These are phyloP conservation scores for Mesocentrotus franciscanus DNA, from an alignment of 53 echinoderm and acorn worm genomes.

Conservation along the genomic window DNA sequence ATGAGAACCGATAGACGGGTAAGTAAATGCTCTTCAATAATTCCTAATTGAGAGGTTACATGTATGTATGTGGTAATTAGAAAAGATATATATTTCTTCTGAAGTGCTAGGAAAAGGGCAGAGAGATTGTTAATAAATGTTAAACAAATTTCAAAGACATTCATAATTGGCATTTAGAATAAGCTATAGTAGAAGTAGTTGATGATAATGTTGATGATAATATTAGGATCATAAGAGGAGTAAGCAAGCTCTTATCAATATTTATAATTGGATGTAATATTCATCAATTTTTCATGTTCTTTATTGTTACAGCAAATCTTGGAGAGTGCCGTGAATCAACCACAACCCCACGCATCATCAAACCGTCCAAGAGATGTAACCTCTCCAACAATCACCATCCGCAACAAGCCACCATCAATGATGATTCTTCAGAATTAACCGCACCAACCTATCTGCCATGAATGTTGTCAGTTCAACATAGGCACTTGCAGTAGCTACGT, in stretches of 20 bases:
- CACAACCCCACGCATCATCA: constrained; percentile 81
- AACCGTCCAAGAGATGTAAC: constrained; percentile 73
- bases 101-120: too few relatives aligned
- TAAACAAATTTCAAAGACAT: too few relatives aligned
- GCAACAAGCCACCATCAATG: constrained; percentile 87
- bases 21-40: constrained; percentile 2
- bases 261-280: too few relatives aligned
- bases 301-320: constrained; percentile 80
- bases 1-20: constrained; percentile 96
- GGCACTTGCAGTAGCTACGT: neutral
- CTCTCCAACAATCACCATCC: constrained; percentile 84
- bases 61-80: neutral
- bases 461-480: neutral
- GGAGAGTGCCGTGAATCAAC: constrained; percentile 85
- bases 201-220: neutral
- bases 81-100: too few relatives aligned
- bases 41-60: neutral
- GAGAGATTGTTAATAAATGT: too few relatives aligned
- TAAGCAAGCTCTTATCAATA: neutral
- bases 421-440: constrained; percentile 75
- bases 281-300: neutral
- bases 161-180: too few relatives aligned
- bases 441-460: neutral
- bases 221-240: neutral
- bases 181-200: too few relatives aligned